phyloP scores from a whole-genome alignment of 2,113 vertebrate species.

The Neodon shergylaensis region DNA sequence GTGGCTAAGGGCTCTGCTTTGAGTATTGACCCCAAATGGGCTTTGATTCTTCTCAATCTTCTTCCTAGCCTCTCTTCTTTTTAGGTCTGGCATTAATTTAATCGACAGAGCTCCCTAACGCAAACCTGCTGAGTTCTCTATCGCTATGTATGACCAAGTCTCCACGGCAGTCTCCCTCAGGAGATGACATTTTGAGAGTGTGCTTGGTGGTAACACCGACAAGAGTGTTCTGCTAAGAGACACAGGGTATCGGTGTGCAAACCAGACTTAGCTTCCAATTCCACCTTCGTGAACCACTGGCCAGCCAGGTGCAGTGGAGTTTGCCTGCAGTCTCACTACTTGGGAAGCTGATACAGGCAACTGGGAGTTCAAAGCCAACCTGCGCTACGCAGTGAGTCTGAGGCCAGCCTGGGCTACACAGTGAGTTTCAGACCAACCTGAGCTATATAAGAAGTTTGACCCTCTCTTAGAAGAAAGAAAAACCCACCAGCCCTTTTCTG shows the following conservation, averaged over 20 bases:
- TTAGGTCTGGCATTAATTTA: conserved; percentile 67
- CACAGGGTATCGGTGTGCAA: fast-evolving
- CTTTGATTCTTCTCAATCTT: conserved; percentile 24
- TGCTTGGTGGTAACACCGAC: background rate
- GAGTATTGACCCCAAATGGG: background rate
- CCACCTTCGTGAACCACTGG: background rate
- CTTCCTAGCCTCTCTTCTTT: background rate
- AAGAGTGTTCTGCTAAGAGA: fast-evolving
- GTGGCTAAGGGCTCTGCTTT: background rate
- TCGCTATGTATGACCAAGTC: background rate
- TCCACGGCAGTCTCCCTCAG: background rate
- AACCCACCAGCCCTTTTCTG: background rate
- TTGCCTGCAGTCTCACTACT: background rate
- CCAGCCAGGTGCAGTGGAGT: background rate
- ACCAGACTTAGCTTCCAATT: background rate
- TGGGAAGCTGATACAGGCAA: background rate
- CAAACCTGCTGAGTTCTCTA: conserved; percentile 51
- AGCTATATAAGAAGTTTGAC: background rate
- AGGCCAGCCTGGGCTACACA: background rate
- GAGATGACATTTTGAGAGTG: background rate
- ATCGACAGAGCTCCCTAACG: conserved; percentile 52
- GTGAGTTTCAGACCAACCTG: background rate
- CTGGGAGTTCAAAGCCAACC: background rate
- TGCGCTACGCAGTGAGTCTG: background rate
- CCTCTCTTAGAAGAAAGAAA: background rate